Conservation (phyloP, 2,888 invertebrate genomes). For the Halocaridina rubra region DNA sequence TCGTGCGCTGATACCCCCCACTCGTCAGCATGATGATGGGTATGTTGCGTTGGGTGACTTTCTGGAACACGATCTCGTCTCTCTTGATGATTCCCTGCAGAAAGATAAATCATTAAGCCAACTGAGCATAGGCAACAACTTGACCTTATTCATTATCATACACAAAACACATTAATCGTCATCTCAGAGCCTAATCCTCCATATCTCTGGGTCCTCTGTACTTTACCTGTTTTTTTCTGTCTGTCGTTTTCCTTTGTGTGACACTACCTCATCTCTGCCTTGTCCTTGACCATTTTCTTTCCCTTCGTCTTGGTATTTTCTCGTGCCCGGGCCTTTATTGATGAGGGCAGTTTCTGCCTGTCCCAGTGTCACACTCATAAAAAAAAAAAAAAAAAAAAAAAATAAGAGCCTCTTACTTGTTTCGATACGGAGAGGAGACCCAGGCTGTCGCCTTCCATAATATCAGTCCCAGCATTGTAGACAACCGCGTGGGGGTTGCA, state of each 20-base stretch:
- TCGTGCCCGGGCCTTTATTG: too few species aligned
- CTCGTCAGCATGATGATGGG: conserved; percentile 90
- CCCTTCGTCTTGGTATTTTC: too few species aligned
- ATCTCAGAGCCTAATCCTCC: too few species aligned
- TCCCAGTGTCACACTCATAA: too few species aligned
- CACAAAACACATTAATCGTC: neutral
- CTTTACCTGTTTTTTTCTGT: too few species aligned
- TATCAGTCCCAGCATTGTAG: conserved; percentile 95
- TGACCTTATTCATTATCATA: neutral
- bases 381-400: neutral
- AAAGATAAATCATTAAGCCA: neutral
- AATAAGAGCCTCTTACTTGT: neutral
- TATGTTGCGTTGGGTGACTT: conserved; percentile 75
- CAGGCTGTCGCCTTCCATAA: conserved; percentile 81
- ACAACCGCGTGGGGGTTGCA: conserved; percentile 84
- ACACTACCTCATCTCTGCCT: too few species aligned
- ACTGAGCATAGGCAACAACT: neutral
- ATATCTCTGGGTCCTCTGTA: too few species aligned
- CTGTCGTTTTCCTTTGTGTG: too few species aligned
- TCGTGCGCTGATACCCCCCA: conserved; percentile 84
- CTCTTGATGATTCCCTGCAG: conserved; percentile 84
- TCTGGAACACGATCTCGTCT: conserved; percentile 85
- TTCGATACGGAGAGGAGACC: conserved; percentile 78
- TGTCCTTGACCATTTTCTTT: too few species aligned
- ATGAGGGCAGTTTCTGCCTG: too few species aligned